phyloP scores from a whole-genome alignment of 2,797 vertebrate species.

The Acropternis orthonyx region DNA sequence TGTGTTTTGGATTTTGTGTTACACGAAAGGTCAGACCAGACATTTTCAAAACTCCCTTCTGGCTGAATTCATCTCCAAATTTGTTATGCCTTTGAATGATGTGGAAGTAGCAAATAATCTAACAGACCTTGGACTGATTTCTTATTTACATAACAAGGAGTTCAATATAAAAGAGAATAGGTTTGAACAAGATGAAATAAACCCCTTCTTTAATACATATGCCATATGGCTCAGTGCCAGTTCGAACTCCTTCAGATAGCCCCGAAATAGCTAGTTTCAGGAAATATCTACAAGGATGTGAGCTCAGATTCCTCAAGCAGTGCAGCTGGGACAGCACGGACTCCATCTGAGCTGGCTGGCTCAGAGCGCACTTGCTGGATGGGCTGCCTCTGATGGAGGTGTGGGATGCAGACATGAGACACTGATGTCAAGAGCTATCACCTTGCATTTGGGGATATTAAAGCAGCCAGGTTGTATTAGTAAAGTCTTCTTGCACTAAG shows the following conservation, averaged over 20 bases:
- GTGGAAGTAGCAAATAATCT: not conserved
- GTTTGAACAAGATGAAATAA: not conserved
- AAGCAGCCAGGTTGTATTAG: not conserved
- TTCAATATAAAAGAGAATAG: not conserved
- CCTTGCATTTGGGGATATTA: not conserved
- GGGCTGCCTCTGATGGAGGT: not conserved
- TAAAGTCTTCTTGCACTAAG: not conserved
- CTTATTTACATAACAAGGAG: slow-evolving; percentile 34
- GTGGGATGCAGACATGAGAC: not conserved
- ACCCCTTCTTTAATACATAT: not conserved
- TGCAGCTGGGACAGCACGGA: not conserved
- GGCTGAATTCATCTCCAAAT: not conserved
- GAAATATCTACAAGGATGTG: not conserved
- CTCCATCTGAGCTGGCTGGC: not conserved
- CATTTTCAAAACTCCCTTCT: slow-evolving; percentile 18
- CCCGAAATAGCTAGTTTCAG: not conserved
- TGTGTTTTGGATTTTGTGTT: not conserved
- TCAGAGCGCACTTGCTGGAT: not conserved
- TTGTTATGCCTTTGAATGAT: not conserved
- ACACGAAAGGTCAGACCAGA: slow-evolving; percentile 17
- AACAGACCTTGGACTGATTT: not conserved
- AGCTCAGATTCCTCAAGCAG: not conserved
- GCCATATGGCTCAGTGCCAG: not conserved
- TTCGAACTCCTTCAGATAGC: not conserved
- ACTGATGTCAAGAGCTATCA: not conserved